These are phyloP conservation scores for Callospermophilus lateralis DNA, from an alignment of 2,113 vertebrate genomes.

Conservation along the genomic window DNA sequence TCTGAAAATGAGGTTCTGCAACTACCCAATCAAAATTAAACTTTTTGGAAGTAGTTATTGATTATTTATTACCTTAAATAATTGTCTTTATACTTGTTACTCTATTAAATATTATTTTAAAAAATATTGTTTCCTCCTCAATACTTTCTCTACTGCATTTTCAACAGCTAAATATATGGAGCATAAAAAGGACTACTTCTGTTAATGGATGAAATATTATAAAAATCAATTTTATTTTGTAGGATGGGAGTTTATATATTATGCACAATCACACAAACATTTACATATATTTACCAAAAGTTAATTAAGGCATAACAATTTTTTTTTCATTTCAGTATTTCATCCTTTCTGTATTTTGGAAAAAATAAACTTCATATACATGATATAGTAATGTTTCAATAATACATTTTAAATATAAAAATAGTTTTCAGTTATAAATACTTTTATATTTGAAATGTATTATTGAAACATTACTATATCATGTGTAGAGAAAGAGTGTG, in stretches of 20 bases:
- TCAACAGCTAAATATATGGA: neutral
- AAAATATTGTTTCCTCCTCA: neutral
- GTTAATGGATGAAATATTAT: neutral
- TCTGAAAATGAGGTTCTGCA: neutral
- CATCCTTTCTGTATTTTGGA: neutral
- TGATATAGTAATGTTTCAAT: neutral
- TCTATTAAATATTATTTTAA: no score
- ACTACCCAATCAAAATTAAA: neutral
- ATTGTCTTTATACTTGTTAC: neutral
- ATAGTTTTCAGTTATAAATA: neutral
- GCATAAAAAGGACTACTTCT: neutral
- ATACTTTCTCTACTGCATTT: neutral
- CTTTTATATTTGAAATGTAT: no score
- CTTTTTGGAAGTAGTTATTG: neutral
- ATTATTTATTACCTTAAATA: no score
- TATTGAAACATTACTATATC: no score
- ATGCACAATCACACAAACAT: neutral
- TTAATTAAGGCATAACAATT: neutral
- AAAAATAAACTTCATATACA: neutral
- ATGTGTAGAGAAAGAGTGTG: neutral
- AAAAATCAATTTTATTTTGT: neutral
- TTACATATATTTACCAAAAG: neutral
- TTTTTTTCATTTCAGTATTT: neutral
- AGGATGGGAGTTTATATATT: no score
- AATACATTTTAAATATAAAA: neutral